phyloP scores from a whole-genome alignment of 1,140 invertebrate species.

The Myzus persicae region DNA sequence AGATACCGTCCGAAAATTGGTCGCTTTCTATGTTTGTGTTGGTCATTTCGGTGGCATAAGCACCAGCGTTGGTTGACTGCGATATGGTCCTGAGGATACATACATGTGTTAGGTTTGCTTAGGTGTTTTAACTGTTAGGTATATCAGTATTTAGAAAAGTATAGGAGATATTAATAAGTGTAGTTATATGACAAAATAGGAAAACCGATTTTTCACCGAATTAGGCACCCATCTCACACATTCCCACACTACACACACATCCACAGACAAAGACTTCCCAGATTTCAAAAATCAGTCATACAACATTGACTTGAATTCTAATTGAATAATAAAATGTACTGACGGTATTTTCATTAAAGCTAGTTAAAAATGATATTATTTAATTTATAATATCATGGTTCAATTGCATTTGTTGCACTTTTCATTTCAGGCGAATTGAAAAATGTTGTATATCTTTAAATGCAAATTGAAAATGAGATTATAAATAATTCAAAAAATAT shows the following conservation, averaged over 20 bases:
- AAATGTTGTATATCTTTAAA: background rate
- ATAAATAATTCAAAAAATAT: background rate
- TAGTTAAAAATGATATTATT: background rate
- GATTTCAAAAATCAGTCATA: background rate
- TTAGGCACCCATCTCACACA: background rate
- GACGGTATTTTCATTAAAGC: background rate
- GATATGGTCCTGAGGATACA: slow-evolving; percentile 61
- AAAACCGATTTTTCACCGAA: background rate
- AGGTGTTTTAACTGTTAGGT: background rate
- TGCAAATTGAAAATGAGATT: background rate
- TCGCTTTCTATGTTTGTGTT: slow-evolving; percentile 79
- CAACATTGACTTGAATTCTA: background rate
- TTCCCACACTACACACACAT: background rate
- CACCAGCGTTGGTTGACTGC: slow-evolving; percentile 64
- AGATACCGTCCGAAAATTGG: slow-evolving; percentile 86
- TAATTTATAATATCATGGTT: no score
- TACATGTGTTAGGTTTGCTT: background rate
- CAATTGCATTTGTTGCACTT: background rate
- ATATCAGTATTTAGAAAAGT: background rate
- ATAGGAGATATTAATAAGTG: background rate
- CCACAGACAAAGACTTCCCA: no score
- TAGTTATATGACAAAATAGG: background rate
- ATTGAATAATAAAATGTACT: no score
- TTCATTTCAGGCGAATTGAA: background rate
- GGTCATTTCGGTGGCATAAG: slow-evolving; percentile 62